Conservation (phyloP, 2,113 vertebrate genomes). For the Struthidea cinerea region DNA sequence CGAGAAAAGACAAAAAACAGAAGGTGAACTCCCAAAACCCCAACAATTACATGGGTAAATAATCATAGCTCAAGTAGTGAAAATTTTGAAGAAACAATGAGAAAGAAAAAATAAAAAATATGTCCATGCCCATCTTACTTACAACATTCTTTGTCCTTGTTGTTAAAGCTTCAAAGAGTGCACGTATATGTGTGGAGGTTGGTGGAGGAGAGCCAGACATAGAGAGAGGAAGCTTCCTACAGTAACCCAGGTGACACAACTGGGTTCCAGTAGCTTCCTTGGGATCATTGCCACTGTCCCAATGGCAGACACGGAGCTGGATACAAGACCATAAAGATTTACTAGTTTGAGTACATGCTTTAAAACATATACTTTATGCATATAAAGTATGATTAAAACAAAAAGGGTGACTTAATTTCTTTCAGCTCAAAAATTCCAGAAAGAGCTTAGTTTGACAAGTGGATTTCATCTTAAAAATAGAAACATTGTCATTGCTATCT, state of each 20-base stretch:
- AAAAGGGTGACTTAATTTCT: neutral
- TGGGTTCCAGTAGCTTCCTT: neutral
- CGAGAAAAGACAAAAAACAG: no score
- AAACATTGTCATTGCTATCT: constrained; percentile 58
- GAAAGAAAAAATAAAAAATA: neutral
- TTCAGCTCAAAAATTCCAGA: neutral
- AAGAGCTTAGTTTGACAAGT: constrained; percentile 11
- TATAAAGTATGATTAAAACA: neutral
- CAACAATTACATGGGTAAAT: neutral
- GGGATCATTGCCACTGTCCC: neutral
- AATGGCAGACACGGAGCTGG: rapidly evolving
- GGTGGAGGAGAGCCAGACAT: neutral
- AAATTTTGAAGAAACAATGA: neutral
- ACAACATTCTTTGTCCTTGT: neutral
- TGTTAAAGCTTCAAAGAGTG: neutral
- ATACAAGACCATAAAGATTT: neutral
- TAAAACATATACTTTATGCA: neutral
- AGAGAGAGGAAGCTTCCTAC: neutral
- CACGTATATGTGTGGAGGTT: rapidly evolving
- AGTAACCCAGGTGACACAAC: neutral
- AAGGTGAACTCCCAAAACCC: no score
- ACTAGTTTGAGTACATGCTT: neutral
- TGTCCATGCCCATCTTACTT: neutral
- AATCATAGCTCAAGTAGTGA: neutral
- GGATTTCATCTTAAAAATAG: constrained; percentile 61